A percentile compares a stretch with the other conserved stretches of the same genome.
Conservation (phyloP, 2,888 invertebrate species). For the Margaritifera margaritifera region DNA sequence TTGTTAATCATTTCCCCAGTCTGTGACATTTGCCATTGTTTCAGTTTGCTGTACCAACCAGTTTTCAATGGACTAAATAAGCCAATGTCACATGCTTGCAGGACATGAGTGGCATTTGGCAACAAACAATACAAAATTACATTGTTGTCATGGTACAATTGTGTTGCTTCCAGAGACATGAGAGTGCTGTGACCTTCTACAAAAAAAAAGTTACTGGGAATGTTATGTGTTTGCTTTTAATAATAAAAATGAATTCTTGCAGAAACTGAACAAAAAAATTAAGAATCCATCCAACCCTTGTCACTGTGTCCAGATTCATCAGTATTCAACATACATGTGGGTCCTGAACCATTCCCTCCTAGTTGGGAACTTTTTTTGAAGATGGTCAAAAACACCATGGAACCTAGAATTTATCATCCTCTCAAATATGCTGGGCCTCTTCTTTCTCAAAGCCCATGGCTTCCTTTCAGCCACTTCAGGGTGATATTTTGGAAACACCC, state of each 20-base stretch:
- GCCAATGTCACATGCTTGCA: conserved; percentile 26
- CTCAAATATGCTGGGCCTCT: conserved; percentile 12
- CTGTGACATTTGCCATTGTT: conserved; percentile 26
- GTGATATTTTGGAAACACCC: conserved; percentile 11
- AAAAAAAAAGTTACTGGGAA: conserved; percentile 20
- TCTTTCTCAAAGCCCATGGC: conserved; percentile 11
- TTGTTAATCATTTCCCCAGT: conserved; percentile 22
- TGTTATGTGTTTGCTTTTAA: background rate
- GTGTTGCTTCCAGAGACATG: conserved; percentile 9
- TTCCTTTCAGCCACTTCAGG: conserved; percentile 4
- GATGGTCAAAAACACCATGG: conserved; percentile 1
- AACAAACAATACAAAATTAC: conserved; percentile 27
- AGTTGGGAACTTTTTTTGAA: conserved; percentile 10
- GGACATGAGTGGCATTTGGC: conserved; percentile 24
- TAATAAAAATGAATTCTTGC: conserved; percentile 2
- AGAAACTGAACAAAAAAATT: conserved; percentile 23
- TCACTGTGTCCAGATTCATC: conserved; percentile 17
- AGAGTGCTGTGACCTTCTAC: conserved; percentile 29
- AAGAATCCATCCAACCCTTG: conserved; percentile 33
- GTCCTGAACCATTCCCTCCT: conserved; percentile 6
- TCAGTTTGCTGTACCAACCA: conserved; percentile 8
- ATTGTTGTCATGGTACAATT: conserved; percentile 15
- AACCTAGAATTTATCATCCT: conserved; percentile 18
- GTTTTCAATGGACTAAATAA: conserved; percentile 13
- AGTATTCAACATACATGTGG: conserved; percentile 11